A percentile compares a stretch with the other conserved stretches of the same genome.
Evolutionary conservation across 2,888 invertebrate genomes (phyloP).

Genomic region (Rhamphomyia laevipes): DNA sequence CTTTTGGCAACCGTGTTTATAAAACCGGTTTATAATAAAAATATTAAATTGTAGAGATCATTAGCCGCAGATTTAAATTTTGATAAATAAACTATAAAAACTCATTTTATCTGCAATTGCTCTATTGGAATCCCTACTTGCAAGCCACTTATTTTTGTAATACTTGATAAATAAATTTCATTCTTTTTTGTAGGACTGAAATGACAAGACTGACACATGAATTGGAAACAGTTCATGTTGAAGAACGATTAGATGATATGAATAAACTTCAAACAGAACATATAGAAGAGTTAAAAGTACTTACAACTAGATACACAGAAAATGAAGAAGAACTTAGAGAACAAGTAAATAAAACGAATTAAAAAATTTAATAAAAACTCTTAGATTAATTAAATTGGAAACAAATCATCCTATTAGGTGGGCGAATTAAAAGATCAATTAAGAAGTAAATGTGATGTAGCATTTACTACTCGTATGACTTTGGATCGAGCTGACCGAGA

Average conservation of each 20-base stretch:
- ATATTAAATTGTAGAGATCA: background rate
- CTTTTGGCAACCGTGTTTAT: no score
- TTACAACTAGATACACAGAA: conserved; percentile 44
- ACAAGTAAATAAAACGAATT: conserved; percentile 33
- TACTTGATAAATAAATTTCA: background rate
- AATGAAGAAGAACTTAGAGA: conserved; percentile 44
- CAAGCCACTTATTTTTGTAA: no score
- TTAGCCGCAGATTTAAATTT: no score
- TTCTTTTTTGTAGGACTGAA: conserved; percentile 38
- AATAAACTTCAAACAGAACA: conserved; percentile 44
- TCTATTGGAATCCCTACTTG: no score
- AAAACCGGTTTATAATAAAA: no score
- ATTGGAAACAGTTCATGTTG: conserved; percentile 47
- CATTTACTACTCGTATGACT: conserved; percentile 32
- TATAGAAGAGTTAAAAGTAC: conserved; percentile 43
- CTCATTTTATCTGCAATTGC: no score
- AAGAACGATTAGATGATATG: conserved; percentile 47
- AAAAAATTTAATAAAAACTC: background rate
- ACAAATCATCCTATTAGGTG: conserved; percentile 44
- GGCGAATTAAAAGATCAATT: conserved; percentile 52
- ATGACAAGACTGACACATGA: conserved; percentile 49
- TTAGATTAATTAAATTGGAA: background rate
- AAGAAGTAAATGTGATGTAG: conserved; percentile 26
- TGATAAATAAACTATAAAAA: no score
- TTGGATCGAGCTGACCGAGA: conserved; percentile 37